These are phyloP conservation scores for Brachyhypopomus occidentalis DNA, from an alignment of 2,113 vertebrate genomes.

Conservation along the genomic window DNA sequence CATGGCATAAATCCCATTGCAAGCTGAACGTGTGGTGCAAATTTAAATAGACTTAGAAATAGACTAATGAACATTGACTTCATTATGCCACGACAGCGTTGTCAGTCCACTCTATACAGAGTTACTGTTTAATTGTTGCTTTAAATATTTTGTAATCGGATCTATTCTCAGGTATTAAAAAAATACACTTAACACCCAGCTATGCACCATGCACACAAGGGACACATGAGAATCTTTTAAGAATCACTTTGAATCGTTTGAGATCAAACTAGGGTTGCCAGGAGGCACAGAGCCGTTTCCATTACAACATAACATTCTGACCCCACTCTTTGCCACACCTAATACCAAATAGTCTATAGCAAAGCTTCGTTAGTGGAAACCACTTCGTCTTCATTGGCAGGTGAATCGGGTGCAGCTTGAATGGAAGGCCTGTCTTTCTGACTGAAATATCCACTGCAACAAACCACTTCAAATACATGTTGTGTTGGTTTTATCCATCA, in stretches of 20 bases:
- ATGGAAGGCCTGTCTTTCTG: not conserved
- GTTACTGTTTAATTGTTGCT: not conserved
- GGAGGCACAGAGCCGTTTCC: too few species aligned
- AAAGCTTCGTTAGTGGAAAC: too few species aligned
- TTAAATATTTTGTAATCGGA: not conserved
- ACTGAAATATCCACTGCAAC: not conserved
- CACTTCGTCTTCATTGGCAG: too few species aligned
- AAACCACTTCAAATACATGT: not conserved
- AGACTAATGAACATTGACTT: slow-evolving; percentile 17
- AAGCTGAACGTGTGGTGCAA: slow-evolving; percentile 2
- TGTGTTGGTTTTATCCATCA: not conserved
- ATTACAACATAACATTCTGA: too few species aligned
- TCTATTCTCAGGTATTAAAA: not conserved
- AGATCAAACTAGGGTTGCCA: too few species aligned
- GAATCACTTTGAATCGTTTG: too few species aligned
- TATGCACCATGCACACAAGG: too few species aligned
- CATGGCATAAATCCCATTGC: slow-evolving; percentile 42
- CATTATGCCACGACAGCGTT: not conserved
- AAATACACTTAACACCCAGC: too few species aligned
- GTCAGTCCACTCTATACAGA: not conserved
- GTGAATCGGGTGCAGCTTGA: too few species aligned
- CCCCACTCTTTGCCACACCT: too few species aligned
- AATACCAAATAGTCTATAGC: too few species aligned
- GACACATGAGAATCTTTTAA: too few species aligned
- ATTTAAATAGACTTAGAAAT: slow-evolving; percentile 25